phyloP scores from a whole-genome alignment of 35 echinoderm and acorn worm species.

The Chiridota heheva region DNA sequence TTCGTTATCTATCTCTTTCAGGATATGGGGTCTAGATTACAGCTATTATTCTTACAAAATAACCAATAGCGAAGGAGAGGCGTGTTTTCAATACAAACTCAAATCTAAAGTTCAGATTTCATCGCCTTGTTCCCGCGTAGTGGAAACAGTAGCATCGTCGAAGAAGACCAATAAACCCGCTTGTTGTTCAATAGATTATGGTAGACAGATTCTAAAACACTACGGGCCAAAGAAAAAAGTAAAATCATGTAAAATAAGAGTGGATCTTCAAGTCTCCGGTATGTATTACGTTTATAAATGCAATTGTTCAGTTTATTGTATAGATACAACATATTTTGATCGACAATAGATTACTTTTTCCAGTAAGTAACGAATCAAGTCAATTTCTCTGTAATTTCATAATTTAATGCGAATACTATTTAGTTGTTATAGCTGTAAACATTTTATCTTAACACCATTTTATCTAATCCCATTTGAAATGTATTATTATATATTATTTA shows the following conservation, averaged over 20 bases:
- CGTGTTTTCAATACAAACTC: constrained; percentile 36
- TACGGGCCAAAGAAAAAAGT: constrained; percentile 22
- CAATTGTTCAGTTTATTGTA: background rate
- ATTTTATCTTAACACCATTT: too few relatives aligned
- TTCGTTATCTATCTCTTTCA: background rate
- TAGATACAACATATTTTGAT: too few relatives aligned
- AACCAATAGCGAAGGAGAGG: background rate
- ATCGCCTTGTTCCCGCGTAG: background rate
- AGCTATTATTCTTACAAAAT: background rate
- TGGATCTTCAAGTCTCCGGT: background rate
- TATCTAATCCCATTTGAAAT: too few relatives aligned
- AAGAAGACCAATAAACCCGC: background rate
- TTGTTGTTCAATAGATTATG: background rate
- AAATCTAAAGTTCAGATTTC: background rate
- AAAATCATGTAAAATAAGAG: background rate
- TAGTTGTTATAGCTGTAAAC: too few relatives aligned
- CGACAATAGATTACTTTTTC: too few relatives aligned
- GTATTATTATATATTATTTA: too few relatives aligned
- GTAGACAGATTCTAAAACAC: constrained; percentile 1
- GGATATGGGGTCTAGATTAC: background rate
- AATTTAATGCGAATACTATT: too few relatives aligned
- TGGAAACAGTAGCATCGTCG: background rate
- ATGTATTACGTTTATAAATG: background rate
- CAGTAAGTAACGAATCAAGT: too few relatives aligned
- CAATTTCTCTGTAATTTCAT: too few relatives aligned